Evolutionary conservation across 2,113 vertebrate species (phyloP).

Genomic region (Microtus richardsoni): DNA sequence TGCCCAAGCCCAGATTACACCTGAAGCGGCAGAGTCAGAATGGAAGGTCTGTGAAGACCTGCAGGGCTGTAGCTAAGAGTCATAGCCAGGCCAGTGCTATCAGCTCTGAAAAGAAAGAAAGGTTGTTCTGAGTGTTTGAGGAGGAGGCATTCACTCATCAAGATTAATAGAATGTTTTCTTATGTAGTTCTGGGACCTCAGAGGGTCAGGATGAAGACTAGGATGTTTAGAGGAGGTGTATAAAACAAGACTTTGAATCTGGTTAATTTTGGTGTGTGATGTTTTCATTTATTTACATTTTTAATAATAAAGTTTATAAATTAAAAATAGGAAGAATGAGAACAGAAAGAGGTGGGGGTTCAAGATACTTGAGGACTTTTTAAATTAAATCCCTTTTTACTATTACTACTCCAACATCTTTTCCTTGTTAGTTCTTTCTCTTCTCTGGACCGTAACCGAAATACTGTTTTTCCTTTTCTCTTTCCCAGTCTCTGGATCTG

Average conservation of each 20-base stretch:
- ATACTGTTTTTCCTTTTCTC: neutral
- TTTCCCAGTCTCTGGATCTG: constrained; percentile 46
- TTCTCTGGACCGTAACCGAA: neutral
- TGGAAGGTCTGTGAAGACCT: neutral
- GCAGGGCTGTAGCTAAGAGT: neutral
- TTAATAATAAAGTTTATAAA: neutral
- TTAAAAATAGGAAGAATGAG: neutral
- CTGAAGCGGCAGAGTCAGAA: neutral
- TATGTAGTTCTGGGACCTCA: neutral
- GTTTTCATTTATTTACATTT: neutral
- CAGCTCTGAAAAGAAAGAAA: constrained; percentile 34
- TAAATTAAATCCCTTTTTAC: neutral
- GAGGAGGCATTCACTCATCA: neutral
- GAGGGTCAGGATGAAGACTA: neutral
- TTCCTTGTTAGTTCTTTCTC: neutral
- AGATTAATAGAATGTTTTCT: neutral
- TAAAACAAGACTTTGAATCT: neutral
- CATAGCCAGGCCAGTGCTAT: neutral
- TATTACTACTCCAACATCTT: neutral
- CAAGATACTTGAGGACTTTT: neutral
- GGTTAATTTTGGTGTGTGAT: neutral
- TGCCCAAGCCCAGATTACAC: neutral
- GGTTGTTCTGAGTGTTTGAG: neutral
- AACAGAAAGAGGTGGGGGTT: neutral
- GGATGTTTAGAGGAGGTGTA: neutral